phyloP scores from a whole-genome alignment of 2,797 vertebrate species.

The Calcarius lapponicus region DNA sequence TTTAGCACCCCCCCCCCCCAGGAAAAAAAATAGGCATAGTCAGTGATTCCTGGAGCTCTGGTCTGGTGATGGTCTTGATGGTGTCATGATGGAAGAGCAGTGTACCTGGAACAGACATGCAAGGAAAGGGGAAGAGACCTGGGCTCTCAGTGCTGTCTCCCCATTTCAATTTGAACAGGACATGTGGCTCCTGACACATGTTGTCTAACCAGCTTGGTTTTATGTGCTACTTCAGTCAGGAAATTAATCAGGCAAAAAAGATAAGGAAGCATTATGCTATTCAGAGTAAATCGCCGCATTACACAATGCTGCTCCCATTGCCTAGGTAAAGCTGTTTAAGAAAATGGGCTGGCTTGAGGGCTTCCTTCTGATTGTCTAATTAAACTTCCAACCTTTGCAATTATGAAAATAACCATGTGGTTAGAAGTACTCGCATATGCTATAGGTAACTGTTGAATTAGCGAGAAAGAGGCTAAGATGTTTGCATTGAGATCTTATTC shows the following conservation, averaged over 20 bases:
- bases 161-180: background rate
- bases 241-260: slow-evolving; percentile 68
- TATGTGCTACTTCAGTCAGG: slow-evolving; percentile 65
- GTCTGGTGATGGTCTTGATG: background rate
- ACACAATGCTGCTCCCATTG: slow-evolving; percentile 64
- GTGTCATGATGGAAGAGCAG: background rate
- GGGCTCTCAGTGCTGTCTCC: background rate
- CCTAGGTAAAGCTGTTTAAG: slow-evolving; percentile 65
- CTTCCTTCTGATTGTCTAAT: slow-evolving; percentile 71
- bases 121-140: background rate
- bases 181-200: slow-evolving; percentile 59
- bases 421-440: slow-evolving; percentile 51
- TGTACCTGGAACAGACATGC: rapidly evolving
- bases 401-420: slow-evolving; percentile 69
- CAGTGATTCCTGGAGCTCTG: background rate
- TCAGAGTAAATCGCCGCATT: slow-evolving; percentile 58
- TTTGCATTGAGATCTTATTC: slow-evolving; percentile 31
- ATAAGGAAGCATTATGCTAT: slow-evolving; percentile 67
- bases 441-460: slow-evolving; percentile 58
- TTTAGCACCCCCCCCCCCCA: background rate
- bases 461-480: slow-evolving; percentile 24
- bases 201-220: slow-evolving; percentile 68
- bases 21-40: rapidly evolving
- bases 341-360: slow-evolving; percentile 70
- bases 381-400: slow-evolving; percentile 73